These are phyloP conservation scores for Gerris lacustris DNA, from an alignment of 2,888 invertebrate genomes.

Conservation along the genomic window DNA sequence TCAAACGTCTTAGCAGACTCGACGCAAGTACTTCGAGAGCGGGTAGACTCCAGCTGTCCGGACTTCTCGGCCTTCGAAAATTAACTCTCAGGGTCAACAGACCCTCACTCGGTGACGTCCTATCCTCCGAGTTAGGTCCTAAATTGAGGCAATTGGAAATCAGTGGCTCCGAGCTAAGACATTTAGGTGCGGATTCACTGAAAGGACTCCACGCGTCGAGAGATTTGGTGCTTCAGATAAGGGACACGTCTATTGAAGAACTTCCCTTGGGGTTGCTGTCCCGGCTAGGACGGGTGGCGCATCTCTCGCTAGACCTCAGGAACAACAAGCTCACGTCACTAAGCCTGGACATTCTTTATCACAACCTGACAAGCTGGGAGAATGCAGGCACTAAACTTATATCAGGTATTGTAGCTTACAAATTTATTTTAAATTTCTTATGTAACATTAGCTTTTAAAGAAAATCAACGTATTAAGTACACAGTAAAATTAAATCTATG, in stretches of 20 bases:
- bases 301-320: constrained; percentile 68
- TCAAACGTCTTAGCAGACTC: constrained; percentile 57
- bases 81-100: constrained; percentile 19
- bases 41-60: constrained; percentile 10
- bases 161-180: constrained; percentile 58
- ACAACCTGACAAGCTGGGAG: constrained; percentile 76
- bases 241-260: constrained; percentile 63
- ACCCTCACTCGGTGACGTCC: constrained; percentile 14
- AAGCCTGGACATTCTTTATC: constrained; percentile 73
- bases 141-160: constrained; percentile 66
- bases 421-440: background rate
- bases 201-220: constrained; percentile 49
- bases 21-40: background rate
- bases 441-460: too few relatives aligned
- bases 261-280: constrained; percentile 68
- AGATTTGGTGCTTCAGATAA: constrained; percentile 42
- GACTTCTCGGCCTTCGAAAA: constrained; percentile 34
- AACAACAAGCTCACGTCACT: constrained; percentile 66
- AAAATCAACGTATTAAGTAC: too few relatives aligned
- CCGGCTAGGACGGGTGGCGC: constrained; percentile 58
- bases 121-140: constrained; percentile 19
- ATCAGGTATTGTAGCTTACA: constrained; percentile 47
- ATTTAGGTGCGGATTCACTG: constrained; percentile 66
- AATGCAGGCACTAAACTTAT: constrained; percentile 74
- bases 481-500: too few relatives aligned